Evolutionary conservation across 92 coral and sea anemone genomes (phyloP).

Genomic region (Nematostella vectensis): DNA sequence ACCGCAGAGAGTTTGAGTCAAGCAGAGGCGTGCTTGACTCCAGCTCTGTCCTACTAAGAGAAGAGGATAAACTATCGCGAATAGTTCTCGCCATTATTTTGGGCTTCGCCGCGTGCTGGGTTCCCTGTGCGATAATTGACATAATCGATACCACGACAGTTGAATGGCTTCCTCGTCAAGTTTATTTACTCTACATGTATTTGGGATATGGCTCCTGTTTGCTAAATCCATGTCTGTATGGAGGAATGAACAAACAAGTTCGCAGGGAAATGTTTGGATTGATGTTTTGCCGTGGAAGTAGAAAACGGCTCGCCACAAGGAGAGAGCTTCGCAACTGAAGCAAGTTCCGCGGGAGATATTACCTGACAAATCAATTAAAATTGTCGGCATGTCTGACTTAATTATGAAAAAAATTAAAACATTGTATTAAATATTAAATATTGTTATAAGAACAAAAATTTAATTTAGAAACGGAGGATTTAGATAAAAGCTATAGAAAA

Average conservation of each 20-base stretch:
- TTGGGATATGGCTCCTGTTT: conserved; percentile 59
- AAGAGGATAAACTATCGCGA: conserved; percentile 64
- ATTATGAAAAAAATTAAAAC: too few species aligned
- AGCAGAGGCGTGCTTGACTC: conserved; percentile 55
- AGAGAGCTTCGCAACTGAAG: too few species aligned
- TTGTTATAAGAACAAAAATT: too few species aligned
- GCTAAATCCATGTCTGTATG: conserved; percentile 67
- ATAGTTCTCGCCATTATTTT: conserved; percentile 59
- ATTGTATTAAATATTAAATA: too few species aligned
- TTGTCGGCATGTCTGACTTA: too few species aligned
- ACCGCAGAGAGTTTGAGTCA: conserved; percentile 50
- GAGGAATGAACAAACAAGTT: conserved; percentile 70
- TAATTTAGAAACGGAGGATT: too few species aligned
- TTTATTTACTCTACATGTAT: conserved; percentile 60
- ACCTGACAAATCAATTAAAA: too few species aligned
- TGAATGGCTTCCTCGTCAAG: conserved; percentile 50
- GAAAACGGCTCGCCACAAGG: neutral
- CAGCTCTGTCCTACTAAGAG: conserved; percentile 48
- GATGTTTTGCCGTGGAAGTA: conserved; percentile 18
- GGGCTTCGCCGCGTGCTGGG: conserved; percentile 72
- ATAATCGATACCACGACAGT: conserved; percentile 35
- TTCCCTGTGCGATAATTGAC: conserved; percentile 68
- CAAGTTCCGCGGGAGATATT: too few species aligned
- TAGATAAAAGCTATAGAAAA: too few species aligned
- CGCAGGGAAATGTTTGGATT: conserved; percentile 46